phyloP scores from a whole-genome alignment of 2,113 vertebrate species.

The Perognathus longimembris region DNA sequence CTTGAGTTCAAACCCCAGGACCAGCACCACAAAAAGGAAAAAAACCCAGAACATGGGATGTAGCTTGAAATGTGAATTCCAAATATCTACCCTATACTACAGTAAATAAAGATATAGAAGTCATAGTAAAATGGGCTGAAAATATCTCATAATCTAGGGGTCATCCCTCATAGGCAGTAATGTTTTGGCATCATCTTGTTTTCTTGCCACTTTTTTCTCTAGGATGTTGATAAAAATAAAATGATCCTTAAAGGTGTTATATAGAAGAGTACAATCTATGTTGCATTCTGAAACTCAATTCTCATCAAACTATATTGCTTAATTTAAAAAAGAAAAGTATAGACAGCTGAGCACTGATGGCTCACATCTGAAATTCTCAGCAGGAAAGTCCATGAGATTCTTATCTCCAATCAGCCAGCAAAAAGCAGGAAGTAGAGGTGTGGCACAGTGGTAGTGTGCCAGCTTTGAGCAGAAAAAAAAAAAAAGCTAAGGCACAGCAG shows the following conservation, averaged over 20 bases:
- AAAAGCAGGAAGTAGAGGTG: too few relatives aligned
- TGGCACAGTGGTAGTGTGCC: too few relatives aligned
- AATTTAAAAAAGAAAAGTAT: too few relatives aligned
- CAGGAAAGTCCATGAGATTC: too few relatives aligned
- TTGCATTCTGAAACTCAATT: neutral
- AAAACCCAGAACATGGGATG: too few relatives aligned
- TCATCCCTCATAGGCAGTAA: neutral
- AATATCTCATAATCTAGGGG: neutral
- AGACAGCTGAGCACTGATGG: too few relatives aligned
- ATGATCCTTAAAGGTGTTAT: neutral
- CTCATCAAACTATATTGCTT: neutral
- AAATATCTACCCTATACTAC: neutral
- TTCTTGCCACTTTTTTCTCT: neutral
- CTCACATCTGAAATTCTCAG: too few relatives aligned
- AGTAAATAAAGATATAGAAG: neutral
- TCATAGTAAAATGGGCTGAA: neutral
- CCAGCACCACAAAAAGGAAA: too few relatives aligned
- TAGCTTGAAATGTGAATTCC: neutral
- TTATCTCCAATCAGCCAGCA: too few relatives aligned
- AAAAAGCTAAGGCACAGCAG: too few relatives aligned
- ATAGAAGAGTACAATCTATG: neutral
- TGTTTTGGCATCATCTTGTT: neutral
- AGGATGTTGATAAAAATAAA: neutral
- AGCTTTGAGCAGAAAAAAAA: too few relatives aligned
- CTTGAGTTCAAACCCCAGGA: too few relatives aligned